A percentile compares a stretch with the other conserved stretches of the same genome.
These are phyloP conservation scores for Xestia rhomboidea DNA, from an alignment of 2,888 invertebrate species.

Conservation along the genomic window DNA sequence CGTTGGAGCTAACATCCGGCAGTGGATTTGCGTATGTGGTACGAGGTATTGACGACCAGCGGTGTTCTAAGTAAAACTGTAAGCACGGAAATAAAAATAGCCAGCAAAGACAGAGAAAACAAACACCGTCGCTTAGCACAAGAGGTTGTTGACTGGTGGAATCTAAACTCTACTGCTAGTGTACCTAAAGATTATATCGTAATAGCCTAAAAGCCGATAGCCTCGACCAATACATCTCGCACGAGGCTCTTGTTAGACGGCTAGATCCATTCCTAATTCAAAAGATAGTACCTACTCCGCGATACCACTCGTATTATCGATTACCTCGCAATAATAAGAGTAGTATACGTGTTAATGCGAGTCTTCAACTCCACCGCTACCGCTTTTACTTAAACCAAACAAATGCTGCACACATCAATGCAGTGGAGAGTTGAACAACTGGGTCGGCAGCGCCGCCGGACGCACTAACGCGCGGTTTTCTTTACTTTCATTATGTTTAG, in stretches of 20 bases:
- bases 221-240: neutral
- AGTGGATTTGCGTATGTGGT: slow-evolving; percentile 38
- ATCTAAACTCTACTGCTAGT: neutral
- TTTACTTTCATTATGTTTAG: slow-evolving; percentile 66
- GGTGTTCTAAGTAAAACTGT: neutral
- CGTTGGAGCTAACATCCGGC: slow-evolving; percentile 64
- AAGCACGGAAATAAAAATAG: neutral
- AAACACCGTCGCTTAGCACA: neutral
- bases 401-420: slow-evolving; percentile 64
- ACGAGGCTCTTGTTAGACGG: neutral
- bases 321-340: neutral
- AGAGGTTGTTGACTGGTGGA: neutral
- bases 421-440: slow-evolving; percentile 75
- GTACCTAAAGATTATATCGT: neutral
- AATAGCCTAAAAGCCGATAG: no score
- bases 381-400: slow-evolving; percentile 49
- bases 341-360: neutral
- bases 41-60: slow-evolving; percentile 44
- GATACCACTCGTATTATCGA: neutral
- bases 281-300: neutral
- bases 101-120: neutral
- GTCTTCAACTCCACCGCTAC: slow-evolving; percentile 10
- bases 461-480: slow-evolving; percentile 61
- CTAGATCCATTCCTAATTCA: neutral
- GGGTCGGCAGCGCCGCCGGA: slow-evolving; percentile 66